These are phyloP conservation scores for Rattus rattus DNA, from an alignment of 2,113 vertebrate genomes.

Conservation along the genomic window DNA sequence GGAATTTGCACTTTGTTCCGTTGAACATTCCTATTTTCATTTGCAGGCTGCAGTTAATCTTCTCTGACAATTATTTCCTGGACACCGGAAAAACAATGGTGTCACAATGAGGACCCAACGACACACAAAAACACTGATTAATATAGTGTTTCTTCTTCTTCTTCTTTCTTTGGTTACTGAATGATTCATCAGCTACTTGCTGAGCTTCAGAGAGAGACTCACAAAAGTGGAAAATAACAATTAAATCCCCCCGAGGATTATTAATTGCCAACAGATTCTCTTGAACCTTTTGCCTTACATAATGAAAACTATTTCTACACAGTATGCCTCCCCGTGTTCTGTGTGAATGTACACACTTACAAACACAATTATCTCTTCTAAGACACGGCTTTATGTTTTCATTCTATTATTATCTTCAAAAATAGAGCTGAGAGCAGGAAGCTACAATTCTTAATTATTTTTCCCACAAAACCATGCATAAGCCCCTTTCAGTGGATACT, in stretches of 20 bases:
- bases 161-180: conserved; percentile 28
- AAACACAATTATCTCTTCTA: conserved; percentile 65
- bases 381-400: conserved; percentile 38
- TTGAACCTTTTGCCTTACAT: conserved; percentile 64
- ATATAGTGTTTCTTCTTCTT: background rate
- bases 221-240: conserved; percentile 70
- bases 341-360: background rate
- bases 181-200: conserved; percentile 64
- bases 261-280: conserved; percentile 70
- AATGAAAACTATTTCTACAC: conserved; percentile 19
- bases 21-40: conserved; percentile 19
- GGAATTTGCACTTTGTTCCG: background rate
- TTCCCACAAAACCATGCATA: conserved; percentile 49
- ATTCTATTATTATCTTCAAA: conserved; percentile 57
- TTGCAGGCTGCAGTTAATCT: conserved; percentile 37
- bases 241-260: conserved; percentile 55
- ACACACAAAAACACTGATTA: conserved; percentile 39
- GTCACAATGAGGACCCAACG: conserved; percentile 41
- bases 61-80: background rate
- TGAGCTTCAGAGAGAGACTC: conserved; percentile 55
- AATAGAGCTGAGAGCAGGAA: conserved; percentile 38
- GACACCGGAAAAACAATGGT: conserved; percentile 28
- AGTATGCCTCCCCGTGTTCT: conserved; percentile 12
- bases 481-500: conserved; percentile 37
- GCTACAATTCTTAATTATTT: conserved; percentile 60